phyloP scores from a whole-genome alignment of 2,797 vertebrate genomes.

The Balearica regulorum region DNA sequence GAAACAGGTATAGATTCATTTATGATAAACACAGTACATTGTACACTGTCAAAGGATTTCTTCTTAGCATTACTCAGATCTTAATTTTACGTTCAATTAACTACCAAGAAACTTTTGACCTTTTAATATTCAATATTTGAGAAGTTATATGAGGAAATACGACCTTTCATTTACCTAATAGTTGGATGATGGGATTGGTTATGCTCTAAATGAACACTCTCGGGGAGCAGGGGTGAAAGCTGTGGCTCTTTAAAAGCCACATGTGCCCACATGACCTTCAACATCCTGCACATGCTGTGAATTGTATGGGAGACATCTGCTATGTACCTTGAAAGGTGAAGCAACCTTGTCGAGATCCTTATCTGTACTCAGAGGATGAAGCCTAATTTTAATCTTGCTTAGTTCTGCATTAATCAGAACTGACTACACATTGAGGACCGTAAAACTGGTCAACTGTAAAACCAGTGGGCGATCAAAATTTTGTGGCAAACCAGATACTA shows the following conservation, averaged over 20 bases:
- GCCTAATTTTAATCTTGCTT: constrained; percentile 53
- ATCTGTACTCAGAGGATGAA: background rate
- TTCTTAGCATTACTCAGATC: background rate
- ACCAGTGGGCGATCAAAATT: background rate
- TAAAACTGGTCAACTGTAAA: constrained; percentile 4
- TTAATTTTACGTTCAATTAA: background rate
- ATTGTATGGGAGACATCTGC: background rate
- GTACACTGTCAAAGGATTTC: background rate
- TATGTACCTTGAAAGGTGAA: constrained; percentile 9
- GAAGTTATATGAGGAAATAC: background rate
- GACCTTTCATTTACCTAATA: background rate
- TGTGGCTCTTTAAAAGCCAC: background rate
- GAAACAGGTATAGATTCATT: background rate
- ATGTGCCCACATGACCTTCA: background rate
- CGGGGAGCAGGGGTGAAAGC: background rate
- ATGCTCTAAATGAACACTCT: background rate
- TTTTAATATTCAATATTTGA: background rate
- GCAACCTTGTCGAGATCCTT: constrained; percentile 7
- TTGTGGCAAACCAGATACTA: background rate
- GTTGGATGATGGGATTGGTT: background rate
- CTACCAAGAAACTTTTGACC: background rate
- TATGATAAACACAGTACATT: background rate
- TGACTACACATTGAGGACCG: background rate
- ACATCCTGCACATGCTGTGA: background rate
- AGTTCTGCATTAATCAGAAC: constrained; percentile 26